Conservation (phyloP, 2,113 vertebrate species). For the Pseudonaja textilis region DNA sequence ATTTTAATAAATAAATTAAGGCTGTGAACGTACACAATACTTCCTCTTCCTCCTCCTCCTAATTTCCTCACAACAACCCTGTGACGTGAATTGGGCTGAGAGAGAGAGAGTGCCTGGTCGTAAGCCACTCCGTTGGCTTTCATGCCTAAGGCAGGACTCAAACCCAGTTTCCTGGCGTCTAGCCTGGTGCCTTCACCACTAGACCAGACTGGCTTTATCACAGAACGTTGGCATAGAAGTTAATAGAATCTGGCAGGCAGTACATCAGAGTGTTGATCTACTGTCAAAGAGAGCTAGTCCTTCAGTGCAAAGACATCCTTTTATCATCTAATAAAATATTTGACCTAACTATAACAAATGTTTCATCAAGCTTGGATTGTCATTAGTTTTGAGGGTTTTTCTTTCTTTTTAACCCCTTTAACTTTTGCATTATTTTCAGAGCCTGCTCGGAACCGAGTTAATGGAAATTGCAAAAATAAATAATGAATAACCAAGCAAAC, state of each 20-base stretch:
- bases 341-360: background rate
- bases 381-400: background rate
- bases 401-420: background rate
- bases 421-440: background rate
- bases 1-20: background rate
- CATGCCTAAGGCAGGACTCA: background rate
- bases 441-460: background rate
- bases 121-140: background rate
- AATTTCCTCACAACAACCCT: background rate
- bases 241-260: background rate
- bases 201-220: background rate
- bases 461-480: background rate
- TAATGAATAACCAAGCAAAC: background rate
- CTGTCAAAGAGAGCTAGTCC: too few relatives aligned
- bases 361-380: background rate
- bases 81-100: background rate
- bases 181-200: background rate
- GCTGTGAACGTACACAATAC: background rate
- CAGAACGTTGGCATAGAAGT: background rate
- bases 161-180: background rate
- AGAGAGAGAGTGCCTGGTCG: background rate
- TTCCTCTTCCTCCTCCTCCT: background rate
- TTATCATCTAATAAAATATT: background rate
- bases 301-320: background rate
- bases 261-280: background rate